Percentiles rank a stretch among this genome's conserved stretches.
Conservation (phyloP, 2,888 invertebrate species). For the Drosophila melanosoma region DNA sequence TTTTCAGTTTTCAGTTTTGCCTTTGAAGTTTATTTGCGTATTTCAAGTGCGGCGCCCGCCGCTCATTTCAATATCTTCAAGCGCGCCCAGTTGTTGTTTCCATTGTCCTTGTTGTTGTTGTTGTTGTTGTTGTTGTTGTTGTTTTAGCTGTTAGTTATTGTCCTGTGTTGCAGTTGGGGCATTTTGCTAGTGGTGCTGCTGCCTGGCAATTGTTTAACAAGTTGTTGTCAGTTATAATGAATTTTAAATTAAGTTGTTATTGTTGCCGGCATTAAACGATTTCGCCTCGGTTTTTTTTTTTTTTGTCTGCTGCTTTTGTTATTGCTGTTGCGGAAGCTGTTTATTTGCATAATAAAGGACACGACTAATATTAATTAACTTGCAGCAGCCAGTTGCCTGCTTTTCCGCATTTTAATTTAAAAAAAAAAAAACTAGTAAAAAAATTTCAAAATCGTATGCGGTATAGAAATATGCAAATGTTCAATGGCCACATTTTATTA, state of each 20-base stretch:
- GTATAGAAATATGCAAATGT: constrained; percentile 20
- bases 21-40: constrained; percentile 78
- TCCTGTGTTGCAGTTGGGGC: constrained; percentile 44
- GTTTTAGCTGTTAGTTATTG: constrained; percentile 42
- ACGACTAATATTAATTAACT: constrained; percentile 74
- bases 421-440: constrained; percentile 48
- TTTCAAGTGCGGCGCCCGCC: constrained; percentile 71
- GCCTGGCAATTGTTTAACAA: constrained; percentile 73
- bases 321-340: constrained; percentile 39
- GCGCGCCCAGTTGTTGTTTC: constrained; percentile 49
- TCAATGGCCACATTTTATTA: background rate
- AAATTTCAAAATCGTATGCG: constrained; percentile 9
- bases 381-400: constrained; percentile 48
- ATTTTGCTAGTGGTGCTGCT: constrained; percentile 42
- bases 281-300: constrained; percentile 1
- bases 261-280: constrained; percentile 51
- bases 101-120: constrained; percentile 23
- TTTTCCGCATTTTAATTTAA: constrained; percentile 53
- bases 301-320: constrained; percentile 12
- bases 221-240: constrained; percentile 79
- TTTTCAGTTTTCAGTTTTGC: constrained; percentile 19
- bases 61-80: constrained; percentile 73
- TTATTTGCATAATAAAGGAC: constrained; percentile 75
- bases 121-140: constrained; percentile 22
- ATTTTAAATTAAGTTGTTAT: constrained; percentile 77